Conservation (phyloP, 2,888 invertebrate genomes). For the Hemaris fuciformis region DNA sequence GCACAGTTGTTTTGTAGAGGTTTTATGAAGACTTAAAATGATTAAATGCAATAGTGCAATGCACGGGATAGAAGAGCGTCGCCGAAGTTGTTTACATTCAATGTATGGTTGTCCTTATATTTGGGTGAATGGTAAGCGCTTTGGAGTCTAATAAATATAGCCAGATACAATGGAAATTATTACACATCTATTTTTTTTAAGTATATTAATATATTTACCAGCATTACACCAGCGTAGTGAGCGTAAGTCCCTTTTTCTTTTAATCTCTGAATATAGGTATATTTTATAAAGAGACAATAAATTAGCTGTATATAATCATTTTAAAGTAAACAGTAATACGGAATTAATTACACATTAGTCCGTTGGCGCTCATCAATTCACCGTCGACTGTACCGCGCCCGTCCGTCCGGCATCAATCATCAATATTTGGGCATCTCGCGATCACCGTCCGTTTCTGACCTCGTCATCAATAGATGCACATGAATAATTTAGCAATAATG, state of each 20-base stretch:
- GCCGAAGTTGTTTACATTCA: too few relatives aligned
- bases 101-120: too few relatives aligned
- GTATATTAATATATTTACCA: too few relatives aligned
- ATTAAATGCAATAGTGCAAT: background rate
- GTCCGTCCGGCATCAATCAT: constrained; percentile 1
- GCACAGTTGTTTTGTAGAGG: background rate
- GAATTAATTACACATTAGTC: background rate
- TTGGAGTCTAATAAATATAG: too few relatives aligned
- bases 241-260: too few relatives aligned
- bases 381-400: background rate
- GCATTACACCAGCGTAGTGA: too few relatives aligned
- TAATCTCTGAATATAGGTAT: too few relatives aligned
- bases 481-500: background rate
- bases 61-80: too few relatives aligned
- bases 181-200: background rate
- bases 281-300: background rate
- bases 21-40: background rate
- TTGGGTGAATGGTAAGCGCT: too few relatives aligned
- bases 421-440: background rate
- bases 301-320: background rate
- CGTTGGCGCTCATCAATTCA: background rate
- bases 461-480: background rate
- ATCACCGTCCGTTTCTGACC: background rate
- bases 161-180: background rate
- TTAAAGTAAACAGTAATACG: background rate